phyloP scores from a whole-genome alignment of 2,113 vertebrate species.

The Corythoichthys intestinalis region DNA sequence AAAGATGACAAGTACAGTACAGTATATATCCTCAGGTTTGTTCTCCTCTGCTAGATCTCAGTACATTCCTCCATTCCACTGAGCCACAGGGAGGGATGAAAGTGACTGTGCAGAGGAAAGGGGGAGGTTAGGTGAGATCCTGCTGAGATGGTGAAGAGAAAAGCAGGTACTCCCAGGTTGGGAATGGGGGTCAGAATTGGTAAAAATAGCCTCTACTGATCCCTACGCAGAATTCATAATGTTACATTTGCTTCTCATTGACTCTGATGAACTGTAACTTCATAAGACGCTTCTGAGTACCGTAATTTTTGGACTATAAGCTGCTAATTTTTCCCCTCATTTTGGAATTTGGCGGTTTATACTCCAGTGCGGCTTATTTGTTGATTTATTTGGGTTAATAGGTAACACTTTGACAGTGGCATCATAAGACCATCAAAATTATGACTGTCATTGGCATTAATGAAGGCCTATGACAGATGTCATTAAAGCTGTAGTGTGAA shows the following conservation, averaged over 20 bases:
- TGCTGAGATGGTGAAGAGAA: conserved; percentile 18
- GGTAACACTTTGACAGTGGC: too few relatives aligned
- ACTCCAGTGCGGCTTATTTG: too few relatives aligned
- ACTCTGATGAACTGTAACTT: conserved; percentile 22
- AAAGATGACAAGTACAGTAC: conserved; percentile 27
- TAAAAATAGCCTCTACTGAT: conserved; percentile 46
- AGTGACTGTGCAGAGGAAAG: conserved; percentile 45
- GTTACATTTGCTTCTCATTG: conserved; percentile 43
- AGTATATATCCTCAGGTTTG: conserved; percentile 37
- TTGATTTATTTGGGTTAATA: too few relatives aligned
- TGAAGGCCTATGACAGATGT: too few relatives aligned
- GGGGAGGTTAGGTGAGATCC: conserved; percentile 40
- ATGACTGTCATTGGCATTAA: too few relatives aligned
- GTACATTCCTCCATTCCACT: conserved; percentile 41
- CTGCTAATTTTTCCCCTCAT: too few relatives aligned
- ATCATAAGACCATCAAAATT: too few relatives aligned
- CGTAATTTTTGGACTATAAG: too few relatives aligned
- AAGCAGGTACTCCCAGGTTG: conserved; percentile 14
- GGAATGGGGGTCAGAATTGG: conserved; percentile 20
- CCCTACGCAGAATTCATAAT: conserved; percentile 47
- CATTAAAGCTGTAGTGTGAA: too few relatives aligned
- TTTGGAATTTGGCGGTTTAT: too few relatives aligned
- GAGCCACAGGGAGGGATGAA: conserved; percentile 47
- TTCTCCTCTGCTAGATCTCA: conserved; percentile 32
- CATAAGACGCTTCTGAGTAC: not conserved